Evolutionary conservation across 2,888 invertebrate genomes (phyloP), one percentile per base, ranked within the genome.

Genomic region (Idaea straminata): DNA sequence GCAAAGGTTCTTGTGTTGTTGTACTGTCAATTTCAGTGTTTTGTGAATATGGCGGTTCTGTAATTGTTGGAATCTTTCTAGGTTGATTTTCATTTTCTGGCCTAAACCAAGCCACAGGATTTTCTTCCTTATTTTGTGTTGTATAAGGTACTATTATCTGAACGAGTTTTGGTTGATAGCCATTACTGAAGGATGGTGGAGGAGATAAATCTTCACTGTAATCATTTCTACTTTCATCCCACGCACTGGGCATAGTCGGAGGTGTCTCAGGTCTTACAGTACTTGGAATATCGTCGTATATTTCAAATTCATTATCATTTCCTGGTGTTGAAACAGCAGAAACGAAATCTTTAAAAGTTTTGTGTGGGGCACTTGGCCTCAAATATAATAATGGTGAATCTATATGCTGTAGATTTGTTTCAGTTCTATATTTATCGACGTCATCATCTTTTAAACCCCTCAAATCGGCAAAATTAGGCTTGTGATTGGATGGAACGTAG

Each of bases 131-230:
- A 61, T 85, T 80, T 25, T 75, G 80, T 58, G 94, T 95, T 3
- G 95, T 96, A 75, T 97, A 97, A 0, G 97, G 97, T 67, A 97
- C 95, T 64, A 97, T 96, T 64, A 97, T 96, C 88, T 97, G 97
- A 6, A 96, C 94, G 82, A 95, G 93, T 82, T 95, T 95, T 5
- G 94, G 93, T 76, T 93, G 93, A 75, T 94, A 94, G n/a, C 76
- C 74, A 71, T 84, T 82, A 67, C 74, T 77, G 69, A 81, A 79
- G 64, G 77, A 72, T 35, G 77, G 74, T 63, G 81, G 73, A 58
- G 83, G 79, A 62, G 79, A 76, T 57, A 80, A 66, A 35, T 77
- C 82, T 73, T 85, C 84, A 66, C 75, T 78, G 67, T 84, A 84
- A 66, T 85, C 82, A n/a, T 70, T 82, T 75, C 75, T 82, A 71